Evolutionary conservation across 2,888 invertebrate species (phyloP), one percentile per base, ranked within the genome.

Genomic region (Amiota minor): DNA sequence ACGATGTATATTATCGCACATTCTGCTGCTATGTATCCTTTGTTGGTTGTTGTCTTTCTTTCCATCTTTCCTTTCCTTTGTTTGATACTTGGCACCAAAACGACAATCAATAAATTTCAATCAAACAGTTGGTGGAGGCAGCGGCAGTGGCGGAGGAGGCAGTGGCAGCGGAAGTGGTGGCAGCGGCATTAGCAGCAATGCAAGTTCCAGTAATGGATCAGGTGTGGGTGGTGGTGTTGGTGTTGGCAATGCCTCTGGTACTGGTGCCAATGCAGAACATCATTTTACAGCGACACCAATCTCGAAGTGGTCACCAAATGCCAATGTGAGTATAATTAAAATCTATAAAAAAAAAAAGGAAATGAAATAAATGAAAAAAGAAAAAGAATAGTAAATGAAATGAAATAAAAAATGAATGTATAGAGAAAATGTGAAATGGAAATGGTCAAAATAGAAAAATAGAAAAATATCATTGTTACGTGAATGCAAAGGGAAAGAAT

Each of bases 231-330:
- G 80, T 18, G 77, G 76, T 70, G 68, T 59, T 45, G 72, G 62
- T 74, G 74, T 55, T 65, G 67, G 76, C 62, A 75, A 72, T 69
- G 74, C 75, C 46, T 77, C 71, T 45, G 78, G 76, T 16, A 75
- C 72, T 47, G 74, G 72, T 59, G 77, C 77, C 77, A 81, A 82
- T 73, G 81, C 84, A 53, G 87, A 85, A 73, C 85, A 85, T 78
- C 89, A 88, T 76, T 89, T 88, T 77, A 83, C 87, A 72, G 79
- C 88, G 72, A 81, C 82, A 75, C 78, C 81, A 71, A 82, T 88
- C 77, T 85, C 89, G 71, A 89, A 89, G 81, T 89, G 90, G 90
- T 89, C 89, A 79, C 89, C 89, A 72, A 89, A 86, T 78, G 80
- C 88, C 76, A 89, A 86, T 82, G 89, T 89, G 83, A 89, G 90